Base-by-base conservation (phyloP, 2,888 invertebrate genomes). In the Blastobasis adustella region DNA sequence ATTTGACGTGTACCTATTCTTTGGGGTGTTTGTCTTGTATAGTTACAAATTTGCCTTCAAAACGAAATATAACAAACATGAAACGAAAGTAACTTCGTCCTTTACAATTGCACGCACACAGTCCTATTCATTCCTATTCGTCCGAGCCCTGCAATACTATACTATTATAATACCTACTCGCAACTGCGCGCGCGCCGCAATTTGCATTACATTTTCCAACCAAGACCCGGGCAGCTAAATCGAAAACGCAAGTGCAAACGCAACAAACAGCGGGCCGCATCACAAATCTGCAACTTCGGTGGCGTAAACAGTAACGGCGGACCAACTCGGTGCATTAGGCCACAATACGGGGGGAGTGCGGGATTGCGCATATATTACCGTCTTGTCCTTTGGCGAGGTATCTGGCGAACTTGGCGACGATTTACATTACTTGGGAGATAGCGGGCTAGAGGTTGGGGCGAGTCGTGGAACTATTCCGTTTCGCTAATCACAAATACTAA, bases 341-440 rank as follows among this genome's bases (percentile, higher is more conserved):
- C 76, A 82, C 83, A 85, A 86, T 82, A 82, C 81, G 79, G 77
- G 73, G 71, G 42, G 54, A 74, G 75, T 77, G 77, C 81, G 76
- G 80, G 77, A 82, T 82, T 80, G 80, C 73, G 79, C 82, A 87
- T 87, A 86, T 78, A 87, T 87, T 87, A 87, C 73, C 84, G 82
- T 85, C 84, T 84, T 82, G 86, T 87, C 87, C 86, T 83, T 82
- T 80, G 77, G 82, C 77, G 71, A 82, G 83, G 79, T 83, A 80
- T 84, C 82, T 80, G 72, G 69, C 69, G 69, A 84, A 87, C 76
- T 86, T 85, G 64, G 77, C 69, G 74, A 77, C 83, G 80, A 87
- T 86, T 87, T 87, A 86, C 86, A 85, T 82, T 80, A 73, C 85
- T 84, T 82, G 79, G 82, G 79, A 84, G 86, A 85, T 74, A 75